Evolutionary conservation across 1,140 invertebrate species (phyloP).

Genomic region (Yoshiicerus persimilis): DNA sequence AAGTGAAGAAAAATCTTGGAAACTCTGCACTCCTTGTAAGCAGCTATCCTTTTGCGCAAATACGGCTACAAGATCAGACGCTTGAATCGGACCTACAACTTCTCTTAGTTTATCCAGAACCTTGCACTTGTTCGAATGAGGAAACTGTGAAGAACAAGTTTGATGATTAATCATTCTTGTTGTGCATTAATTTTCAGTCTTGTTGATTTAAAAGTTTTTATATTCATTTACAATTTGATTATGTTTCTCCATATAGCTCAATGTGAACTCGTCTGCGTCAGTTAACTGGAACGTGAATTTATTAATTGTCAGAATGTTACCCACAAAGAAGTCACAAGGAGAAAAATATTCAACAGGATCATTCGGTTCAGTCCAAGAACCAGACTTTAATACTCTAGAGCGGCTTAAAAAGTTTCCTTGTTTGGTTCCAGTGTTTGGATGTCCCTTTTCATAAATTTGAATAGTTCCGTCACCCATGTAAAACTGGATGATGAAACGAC

Average conservation of each 20-base stretch:
- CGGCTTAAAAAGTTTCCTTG: slow-evolving; percentile 70
- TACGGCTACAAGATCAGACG: slow-evolving; percentile 34
- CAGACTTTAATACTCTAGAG: slow-evolving; percentile 69
- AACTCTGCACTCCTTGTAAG: slow-evolving; percentile 37
- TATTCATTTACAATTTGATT: slow-evolving; percentile 69
- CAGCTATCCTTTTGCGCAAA: slow-evolving; percentile 41
- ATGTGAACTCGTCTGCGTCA: slow-evolving; percentile 79
- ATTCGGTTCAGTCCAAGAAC: slow-evolving; percentile 66
- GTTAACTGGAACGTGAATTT: slow-evolving; percentile 73
- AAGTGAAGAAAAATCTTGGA: slow-evolving; percentile 12
- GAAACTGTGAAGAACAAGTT: slow-evolving; percentile 31
- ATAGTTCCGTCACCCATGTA: slow-evolving; percentile 81
- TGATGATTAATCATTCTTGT: too few species aligned
- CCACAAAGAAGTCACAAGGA: slow-evolving; percentile 77
- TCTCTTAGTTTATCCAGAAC: slow-evolving; percentile 41
- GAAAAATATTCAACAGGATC: slow-evolving; percentile 70
- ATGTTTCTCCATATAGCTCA: slow-evolving; percentile 84
- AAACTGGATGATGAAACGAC: slow-evolving; percentile 79
- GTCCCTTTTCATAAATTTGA: slow-evolving; percentile 71
- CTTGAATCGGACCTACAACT: slow-evolving; percentile 41
- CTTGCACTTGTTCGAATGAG: slow-evolving; percentile 35
- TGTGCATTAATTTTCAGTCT: too few species aligned
- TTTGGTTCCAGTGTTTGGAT: slow-evolving; percentile 70
- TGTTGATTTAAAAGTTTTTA: too few species aligned
- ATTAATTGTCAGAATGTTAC: slow-evolving; percentile 71